Evolutionary conservation across 2,113 vertebrate species (phyloP).

Genomic region (Hippocampus comes): DNA sequence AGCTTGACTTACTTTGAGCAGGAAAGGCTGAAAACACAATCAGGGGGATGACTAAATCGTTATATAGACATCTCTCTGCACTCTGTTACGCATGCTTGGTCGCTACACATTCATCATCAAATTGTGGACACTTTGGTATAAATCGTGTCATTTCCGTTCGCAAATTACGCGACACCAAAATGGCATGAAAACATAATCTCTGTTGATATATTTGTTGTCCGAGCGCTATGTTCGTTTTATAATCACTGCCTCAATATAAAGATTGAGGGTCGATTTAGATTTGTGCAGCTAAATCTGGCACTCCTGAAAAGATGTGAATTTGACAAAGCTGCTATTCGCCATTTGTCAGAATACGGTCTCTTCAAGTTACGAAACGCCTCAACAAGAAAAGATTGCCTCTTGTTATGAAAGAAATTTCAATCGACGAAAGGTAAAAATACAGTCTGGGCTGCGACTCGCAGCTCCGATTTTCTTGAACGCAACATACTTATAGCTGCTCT

Average conservation of each 20-base stretch:
- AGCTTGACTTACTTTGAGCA: conserved; percentile 13
- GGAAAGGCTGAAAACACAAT: conserved; percentile 3
- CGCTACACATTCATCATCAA: neutral
- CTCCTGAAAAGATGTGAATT: neutral
- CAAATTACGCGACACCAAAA: neutral
- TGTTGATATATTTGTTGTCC: no score
- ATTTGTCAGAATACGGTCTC: neutral
- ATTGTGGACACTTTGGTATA: neutral
- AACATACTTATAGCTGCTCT: no score
- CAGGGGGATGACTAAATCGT: neutral
- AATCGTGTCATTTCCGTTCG: neutral
- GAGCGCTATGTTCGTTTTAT: neutral
- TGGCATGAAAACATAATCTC: no score
- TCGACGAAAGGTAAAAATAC: no score
- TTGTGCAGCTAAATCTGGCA: neutral
- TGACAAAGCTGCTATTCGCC: neutral
- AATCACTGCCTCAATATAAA: neutral
- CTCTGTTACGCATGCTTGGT: neutral
- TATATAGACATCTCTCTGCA: neutral
- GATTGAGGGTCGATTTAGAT: neutral
- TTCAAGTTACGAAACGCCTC: no score
- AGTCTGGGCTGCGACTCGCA: no score
- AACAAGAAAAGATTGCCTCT: no score
- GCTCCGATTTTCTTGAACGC: no score
- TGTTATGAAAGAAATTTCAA: no score